Evolutionary conservation across 1,140 invertebrate genomes (phyloP).

Genomic region (Leucophenga varia): DNA sequence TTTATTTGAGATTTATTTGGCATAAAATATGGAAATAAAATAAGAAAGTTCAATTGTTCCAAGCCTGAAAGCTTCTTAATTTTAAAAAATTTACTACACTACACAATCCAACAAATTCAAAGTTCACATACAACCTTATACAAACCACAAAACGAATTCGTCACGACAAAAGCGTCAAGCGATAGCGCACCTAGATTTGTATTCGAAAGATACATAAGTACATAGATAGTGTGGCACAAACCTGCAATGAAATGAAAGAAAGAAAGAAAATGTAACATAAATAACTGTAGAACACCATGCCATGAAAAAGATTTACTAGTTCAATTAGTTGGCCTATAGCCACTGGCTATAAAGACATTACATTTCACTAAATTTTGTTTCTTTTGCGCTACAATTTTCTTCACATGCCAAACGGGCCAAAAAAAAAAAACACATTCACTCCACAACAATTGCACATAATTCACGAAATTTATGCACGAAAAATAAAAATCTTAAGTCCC

Average conservation of each 20-base stretch:
- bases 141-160: slow-evolving; percentile 22
- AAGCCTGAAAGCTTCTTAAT: too few species aligned
- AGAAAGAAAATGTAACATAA: too few species aligned
- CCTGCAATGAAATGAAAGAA: slow-evolving; percentile 15
- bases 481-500: too few species aligned
- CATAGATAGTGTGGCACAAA: slow-evolving; percentile 7
- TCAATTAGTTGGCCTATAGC: slow-evolving; percentile 45
- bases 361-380: slow-evolving; percentile 22
- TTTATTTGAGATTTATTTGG: too few species aligned
- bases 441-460: slow-evolving; percentile 31
- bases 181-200: too few species aligned
- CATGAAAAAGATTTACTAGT: slow-evolving; percentile 36
- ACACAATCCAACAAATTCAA: background rate
- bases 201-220: slow-evolving; percentile 12
- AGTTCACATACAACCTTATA: slow-evolving; percentile 18
- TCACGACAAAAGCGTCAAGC: slow-evolving; percentile 19
- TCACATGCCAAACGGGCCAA: slow-evolving; percentile 2
- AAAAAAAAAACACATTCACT: slow-evolving; percentile 1
- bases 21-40: too few species aligned
- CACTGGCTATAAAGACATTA: slow-evolving; percentile 10
- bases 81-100: too few species aligned
- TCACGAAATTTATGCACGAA: slow-evolving; percentile 38
- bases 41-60: too few species aligned
- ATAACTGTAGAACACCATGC: slow-evolving; percentile 11
- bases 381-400: too few species aligned